phyloP scores from a whole-genome alignment of 2,888 invertebrate genomes.

The Megamerina dolium region DNA sequence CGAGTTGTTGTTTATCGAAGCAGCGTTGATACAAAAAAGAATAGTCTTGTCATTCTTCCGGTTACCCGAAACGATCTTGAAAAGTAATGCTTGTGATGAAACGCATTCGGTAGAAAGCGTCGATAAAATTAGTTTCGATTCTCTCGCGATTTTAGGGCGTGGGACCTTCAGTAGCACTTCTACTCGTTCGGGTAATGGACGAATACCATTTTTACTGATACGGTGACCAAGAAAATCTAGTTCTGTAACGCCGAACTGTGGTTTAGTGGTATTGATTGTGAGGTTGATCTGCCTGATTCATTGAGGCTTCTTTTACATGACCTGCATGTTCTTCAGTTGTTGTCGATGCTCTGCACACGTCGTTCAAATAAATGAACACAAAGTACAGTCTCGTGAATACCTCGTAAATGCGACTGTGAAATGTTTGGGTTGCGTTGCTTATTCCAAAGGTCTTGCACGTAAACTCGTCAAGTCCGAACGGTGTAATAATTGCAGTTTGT shows the following conservation, averaged over 20 bases:
- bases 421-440: conserved; percentile 19
- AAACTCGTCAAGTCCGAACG: conserved; percentile 24
- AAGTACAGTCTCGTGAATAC: conserved; percentile 13
- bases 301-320: conserved; percentile 5
- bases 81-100: conserved; percentile 6
- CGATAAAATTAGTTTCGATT: conserved; percentile 15
- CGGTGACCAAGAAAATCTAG: conserved; percentile 1
- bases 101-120: no score
- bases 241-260: conserved; percentile 23
- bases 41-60: background rate
- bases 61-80: conserved; percentile 1
- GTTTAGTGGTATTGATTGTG: conserved; percentile 11
- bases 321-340: conserved; percentile 7
- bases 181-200: background rate
- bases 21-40: no score
- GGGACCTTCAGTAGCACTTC: background rate
- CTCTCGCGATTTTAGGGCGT: conserved; percentile 5
- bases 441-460: conserved; percentile 17
- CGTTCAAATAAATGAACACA: conserved; percentile 13
- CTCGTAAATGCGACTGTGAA: conserved; percentile 16
- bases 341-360: conserved; percentile 11
- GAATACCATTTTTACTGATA: background rate
- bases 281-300: conserved; percentile 4
- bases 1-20: conserved; percentile 10
- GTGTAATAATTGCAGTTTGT: no score